Percentiles rank a stretch among this genome's conserved stretches.
Evolutionary conservation across 2,113 vertebrate genomes (phyloP).

Genomic region (Saccopteryx leptura): DNA sequence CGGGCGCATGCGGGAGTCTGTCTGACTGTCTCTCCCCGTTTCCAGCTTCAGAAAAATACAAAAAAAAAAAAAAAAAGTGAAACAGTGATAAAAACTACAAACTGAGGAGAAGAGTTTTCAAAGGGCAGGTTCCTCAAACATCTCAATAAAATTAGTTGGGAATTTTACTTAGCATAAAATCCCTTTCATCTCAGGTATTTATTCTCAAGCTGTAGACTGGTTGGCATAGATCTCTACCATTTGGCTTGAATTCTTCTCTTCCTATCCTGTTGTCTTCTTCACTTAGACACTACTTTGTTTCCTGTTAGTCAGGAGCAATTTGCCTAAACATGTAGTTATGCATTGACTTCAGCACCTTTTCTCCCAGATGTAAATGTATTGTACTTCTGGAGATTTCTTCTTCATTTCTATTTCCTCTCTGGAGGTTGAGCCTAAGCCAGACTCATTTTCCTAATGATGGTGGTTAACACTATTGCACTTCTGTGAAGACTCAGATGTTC

Average conservation of each 20-base stretch:
- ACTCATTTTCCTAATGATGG: neutral
- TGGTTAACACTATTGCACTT: neutral
- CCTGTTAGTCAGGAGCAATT: neutral
- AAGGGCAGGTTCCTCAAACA: neutral
- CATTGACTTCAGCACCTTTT: neutral
- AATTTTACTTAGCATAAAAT: constrained; percentile 52
- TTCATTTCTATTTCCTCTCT: neutral
- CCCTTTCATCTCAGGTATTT: constrained; percentile 20
- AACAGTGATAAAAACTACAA: constrained; percentile 5
- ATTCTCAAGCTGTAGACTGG: neutral
- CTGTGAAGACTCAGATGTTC: constrained; percentile 28
- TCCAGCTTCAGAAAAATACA: no score
- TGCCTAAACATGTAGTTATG: constrained; percentile 7
- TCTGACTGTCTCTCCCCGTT: no score
- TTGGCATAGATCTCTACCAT: constrained; percentile 35
- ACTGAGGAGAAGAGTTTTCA: neutral
- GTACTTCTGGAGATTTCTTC: neutral
- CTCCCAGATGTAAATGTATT: neutral
- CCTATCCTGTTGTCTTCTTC: neutral
- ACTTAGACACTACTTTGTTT: constrained; percentile 31
- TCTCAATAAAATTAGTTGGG: constrained; percentile 49
- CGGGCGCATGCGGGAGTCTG: no score
- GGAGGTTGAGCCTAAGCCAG: neutral
- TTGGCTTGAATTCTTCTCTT: constrained; percentile 53
- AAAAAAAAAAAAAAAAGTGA: constrained; percentile 21